phyloP scores from a whole-genome alignment of 2,888 invertebrate species.

The Pollenia amentaria region DNA sequence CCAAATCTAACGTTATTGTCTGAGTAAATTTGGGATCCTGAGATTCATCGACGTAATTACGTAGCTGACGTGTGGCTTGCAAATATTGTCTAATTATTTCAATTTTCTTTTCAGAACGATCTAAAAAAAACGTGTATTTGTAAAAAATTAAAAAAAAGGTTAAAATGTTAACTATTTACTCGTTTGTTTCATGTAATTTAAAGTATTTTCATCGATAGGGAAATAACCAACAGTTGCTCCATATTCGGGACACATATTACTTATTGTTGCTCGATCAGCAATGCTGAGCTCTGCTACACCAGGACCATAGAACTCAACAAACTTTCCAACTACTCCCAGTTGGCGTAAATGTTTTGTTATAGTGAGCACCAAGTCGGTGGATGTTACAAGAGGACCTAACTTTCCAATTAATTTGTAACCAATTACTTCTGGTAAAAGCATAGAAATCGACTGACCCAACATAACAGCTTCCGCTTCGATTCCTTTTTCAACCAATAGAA shows the following conservation, averaged over 20 bases:
- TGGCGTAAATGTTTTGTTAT: slow-evolving; percentile 98
- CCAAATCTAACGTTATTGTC: slow-evolving; percentile 89
- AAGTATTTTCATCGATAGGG: slow-evolving; percentile 93
- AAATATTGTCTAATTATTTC: slow-evolving; percentile 93
- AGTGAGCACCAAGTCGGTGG: slow-evolving; percentile 98
- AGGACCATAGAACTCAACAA: slow-evolving; percentile 99
- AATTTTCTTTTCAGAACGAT: slow-evolving; percentile 91
- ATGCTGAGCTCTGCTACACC: slow-evolving; percentile 96
- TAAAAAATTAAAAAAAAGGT: slow-evolving; percentile 25
- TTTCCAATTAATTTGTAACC: slow-evolving; percentile 95
- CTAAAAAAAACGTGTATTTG: slow-evolving; percentile 84
- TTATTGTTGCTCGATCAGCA: slow-evolving; percentile 98
- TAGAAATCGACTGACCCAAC: slow-evolving; percentile 98
- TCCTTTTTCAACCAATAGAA: slow-evolving; percentile 84
- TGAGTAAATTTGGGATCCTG: slow-evolving; percentile 94
- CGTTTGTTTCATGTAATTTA: slow-evolving; percentile 94
- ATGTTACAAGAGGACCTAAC: slow-evolving; percentile 93
- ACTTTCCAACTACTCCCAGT: slow-evolving; percentile 98
- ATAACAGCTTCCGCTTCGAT: slow-evolving; percentile 99
- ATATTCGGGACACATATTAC: slow-evolving; percentile 99
- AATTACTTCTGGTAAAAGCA: slow-evolving; percentile 97
- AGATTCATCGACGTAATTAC: slow-evolving; percentile 90
- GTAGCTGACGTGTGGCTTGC: slow-evolving; percentile 91
- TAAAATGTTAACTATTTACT: slow-evolving; percentile 85
- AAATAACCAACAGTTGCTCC: slow-evolving; percentile 98